Percentiles rank a stretch among this genome's conserved stretches.
These are phyloP conservation scores for Metacarcinus magister DNA, from an alignment of 2,888 invertebrate genomes.

Conservation along the genomic window DNA sequence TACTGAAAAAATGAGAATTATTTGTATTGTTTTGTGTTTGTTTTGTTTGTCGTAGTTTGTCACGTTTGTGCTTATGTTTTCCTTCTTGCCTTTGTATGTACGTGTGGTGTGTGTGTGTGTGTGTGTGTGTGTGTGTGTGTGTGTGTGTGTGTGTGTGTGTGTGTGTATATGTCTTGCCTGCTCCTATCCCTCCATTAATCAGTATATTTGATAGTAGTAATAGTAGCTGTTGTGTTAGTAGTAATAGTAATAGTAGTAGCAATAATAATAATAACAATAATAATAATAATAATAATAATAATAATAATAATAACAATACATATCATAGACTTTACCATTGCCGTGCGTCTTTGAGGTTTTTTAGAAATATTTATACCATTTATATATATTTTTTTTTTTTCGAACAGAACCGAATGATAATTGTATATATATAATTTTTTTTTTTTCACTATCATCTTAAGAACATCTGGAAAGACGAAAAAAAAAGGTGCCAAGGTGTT, in stretches of 20 bases:
- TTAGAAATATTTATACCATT: neutral
- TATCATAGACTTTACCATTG: neutral
- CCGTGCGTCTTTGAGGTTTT: neutral
- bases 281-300: conserved; percentile 10
- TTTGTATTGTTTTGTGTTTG: neutral
- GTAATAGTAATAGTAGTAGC: neutral
- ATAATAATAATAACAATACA: neutral
- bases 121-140: conserved; percentile 31
- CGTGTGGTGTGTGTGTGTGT: neutral
- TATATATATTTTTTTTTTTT: neutral
- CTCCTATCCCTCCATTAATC: neutral
- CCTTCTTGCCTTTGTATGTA: neutral
- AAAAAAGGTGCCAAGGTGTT: too few relatives aligned
- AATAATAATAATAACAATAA: conserved; percentile 1
- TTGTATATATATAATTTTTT: too few relatives aligned
- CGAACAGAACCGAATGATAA: too few relatives aligned
- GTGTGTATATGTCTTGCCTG: neutral
- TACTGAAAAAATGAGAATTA: neutral
- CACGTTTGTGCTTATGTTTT: neutral
- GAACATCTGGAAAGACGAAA: too few relatives aligned
- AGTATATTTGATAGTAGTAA: neutral
- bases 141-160: neutral
- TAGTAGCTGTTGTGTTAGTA: neutral
- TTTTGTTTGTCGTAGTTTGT: conserved; percentile 28
- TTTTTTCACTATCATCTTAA: too few relatives aligned